Conservation (phyloP, 1,140 invertebrate species). For the Pseudomyrmex gracilis region DNA sequence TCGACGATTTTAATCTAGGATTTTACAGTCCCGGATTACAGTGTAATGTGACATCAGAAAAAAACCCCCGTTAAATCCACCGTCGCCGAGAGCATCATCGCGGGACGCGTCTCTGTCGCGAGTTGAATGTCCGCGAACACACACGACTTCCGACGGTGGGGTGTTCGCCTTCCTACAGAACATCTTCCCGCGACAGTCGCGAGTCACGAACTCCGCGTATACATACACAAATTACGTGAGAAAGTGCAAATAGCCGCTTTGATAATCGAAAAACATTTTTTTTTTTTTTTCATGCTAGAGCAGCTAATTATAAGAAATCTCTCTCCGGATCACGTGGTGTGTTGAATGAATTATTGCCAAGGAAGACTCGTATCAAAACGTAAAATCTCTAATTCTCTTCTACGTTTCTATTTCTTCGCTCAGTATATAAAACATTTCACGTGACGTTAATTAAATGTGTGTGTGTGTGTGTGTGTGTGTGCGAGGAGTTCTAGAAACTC, state of each 20-base stretch:
- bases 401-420: not conserved
- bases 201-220: constrained; percentile 16
- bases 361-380: constrained; percentile 25
- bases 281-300: not conserved
- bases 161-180: constrained; percentile 66
- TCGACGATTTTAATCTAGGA: constrained; percentile 70
- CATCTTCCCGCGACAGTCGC: constrained; percentile 36
- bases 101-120: constrained; percentile 55
- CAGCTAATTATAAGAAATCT: not conserved
- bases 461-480: too few relatives aligned
- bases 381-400: not conserved
- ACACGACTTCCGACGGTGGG: constrained; percentile 64
- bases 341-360: not conserved
- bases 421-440: not conserved
- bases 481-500: constrained; percentile 12
- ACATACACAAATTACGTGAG: constrained; percentile 30
- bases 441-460: constrained; percentile 5
- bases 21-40: constrained; percentile 26
- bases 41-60: constrained; percentile 39
- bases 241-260: not conserved
- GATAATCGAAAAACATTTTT: not conserved
- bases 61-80: constrained; percentile 63
- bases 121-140: constrained; percentile 60
- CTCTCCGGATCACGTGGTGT: not conserved
- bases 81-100: constrained; percentile 74